A percentile compares a stretch with the other conserved stretches of the same genome.
These are phyloP conservation scores for Macquaria australasica DNA, from an alignment of 2,113 vertebrate species.

Conservation along the genomic window DNA sequence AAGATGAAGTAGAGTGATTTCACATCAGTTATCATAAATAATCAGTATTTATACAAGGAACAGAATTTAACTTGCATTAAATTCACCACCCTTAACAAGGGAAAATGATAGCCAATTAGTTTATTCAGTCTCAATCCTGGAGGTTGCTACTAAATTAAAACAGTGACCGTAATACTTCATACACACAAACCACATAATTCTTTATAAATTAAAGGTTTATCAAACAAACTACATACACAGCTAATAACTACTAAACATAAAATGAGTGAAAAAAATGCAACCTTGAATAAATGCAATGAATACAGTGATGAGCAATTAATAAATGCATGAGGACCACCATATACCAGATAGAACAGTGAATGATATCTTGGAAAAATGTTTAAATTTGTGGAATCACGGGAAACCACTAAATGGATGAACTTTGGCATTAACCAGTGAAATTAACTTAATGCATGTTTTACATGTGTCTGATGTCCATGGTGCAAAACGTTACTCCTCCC, in stretches of 20 bases:
- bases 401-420: too few species aligned
- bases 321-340: neutral
- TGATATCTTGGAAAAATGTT: too few species aligned
- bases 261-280: neutral
- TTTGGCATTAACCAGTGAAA: too few species aligned
- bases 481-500: too few species aligned
- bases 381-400: neutral
- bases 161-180: too few species aligned
- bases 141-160: neutral
- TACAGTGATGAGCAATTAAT: too few species aligned
- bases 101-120: neutral
- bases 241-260: neutral
- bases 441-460: too few species aligned
- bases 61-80: neutral
- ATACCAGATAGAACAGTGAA: too few species aligned
- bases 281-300: too few species aligned
- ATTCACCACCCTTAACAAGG: neutral
- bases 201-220: too few species aligned
- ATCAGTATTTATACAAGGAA: neutral
- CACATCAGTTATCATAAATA: neutral
- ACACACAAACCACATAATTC: too few species aligned
- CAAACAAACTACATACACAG: neutral
- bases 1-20: neutral
- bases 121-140: neutral
- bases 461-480: too few species aligned